Evolutionary conservation across 2,888 invertebrate species (phyloP).

Genomic region (Glyphotaelius pellucidus): DNA sequence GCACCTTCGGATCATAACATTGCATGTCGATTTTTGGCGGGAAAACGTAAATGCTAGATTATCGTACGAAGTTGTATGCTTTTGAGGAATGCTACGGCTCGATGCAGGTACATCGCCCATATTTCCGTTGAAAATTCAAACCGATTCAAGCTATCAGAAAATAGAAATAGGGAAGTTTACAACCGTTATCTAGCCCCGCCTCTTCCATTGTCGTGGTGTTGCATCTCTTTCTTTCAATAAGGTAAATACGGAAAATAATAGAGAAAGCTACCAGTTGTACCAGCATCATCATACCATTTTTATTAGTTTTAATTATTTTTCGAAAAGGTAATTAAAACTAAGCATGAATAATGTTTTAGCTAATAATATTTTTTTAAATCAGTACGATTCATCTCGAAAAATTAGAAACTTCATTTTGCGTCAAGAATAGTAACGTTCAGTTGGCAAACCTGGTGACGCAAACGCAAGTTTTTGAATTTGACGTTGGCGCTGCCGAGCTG

Average conservation of each 20-base stretch:
- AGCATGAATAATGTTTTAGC: not conserved
- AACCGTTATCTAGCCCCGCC: slow-evolving; percentile 56
- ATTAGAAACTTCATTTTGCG: slow-evolving; percentile 23
- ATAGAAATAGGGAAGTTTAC: slow-evolving; percentile 43
- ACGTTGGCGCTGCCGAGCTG: slow-evolving; percentile 75
- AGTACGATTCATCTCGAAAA: not conserved
- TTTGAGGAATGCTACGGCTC: not conserved
- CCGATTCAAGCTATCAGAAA: not conserved
- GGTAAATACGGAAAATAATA: not conserved
- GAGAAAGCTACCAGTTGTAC: not conserved
- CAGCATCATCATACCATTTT: slow-evolving; percentile 13
- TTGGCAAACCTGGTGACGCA: slow-evolving; percentile 65
- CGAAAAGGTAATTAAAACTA: not conserved
- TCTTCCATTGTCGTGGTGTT: slow-evolving; percentile 28
- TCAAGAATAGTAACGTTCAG: slow-evolving; percentile 29
- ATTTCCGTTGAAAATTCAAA: slow-evolving; percentile 54
- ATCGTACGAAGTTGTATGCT: not conserved
- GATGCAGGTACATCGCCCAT: not conserved
- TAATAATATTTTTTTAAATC: not conserved
- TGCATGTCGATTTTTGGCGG: slow-evolving; percentile 22
- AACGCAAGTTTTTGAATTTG: slow-evolving; percentile 64
- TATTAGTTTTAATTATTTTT: slow-evolving; percentile 8
- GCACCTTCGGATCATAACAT: not conserved
- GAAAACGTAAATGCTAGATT: not conserved
- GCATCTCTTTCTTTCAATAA: slow-evolving; percentile 47